phyloP scores from a whole-genome alignment of 2,797 vertebrate genomes.

The Netta rufina region DNA sequence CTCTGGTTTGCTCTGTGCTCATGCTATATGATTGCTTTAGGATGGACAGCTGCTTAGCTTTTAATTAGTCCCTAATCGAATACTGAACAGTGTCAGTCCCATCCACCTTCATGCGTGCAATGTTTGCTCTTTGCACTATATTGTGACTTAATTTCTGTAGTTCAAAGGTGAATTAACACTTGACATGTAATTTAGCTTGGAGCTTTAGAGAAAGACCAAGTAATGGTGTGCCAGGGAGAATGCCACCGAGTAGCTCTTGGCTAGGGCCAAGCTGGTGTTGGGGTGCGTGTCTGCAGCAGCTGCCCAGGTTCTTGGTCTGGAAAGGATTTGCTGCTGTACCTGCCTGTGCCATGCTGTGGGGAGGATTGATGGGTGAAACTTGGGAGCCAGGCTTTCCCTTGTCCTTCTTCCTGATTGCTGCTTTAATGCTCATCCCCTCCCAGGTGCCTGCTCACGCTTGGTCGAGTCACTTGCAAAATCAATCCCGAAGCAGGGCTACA shows the following conservation, averaged over 20 bases:
- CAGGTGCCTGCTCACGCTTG: constrained; percentile 8
- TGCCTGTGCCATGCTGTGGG: not conserved
- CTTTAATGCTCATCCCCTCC: constrained; percentile 7
- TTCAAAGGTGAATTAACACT: not conserved
- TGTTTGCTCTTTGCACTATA: not conserved
- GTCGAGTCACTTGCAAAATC: constrained; percentile 29
- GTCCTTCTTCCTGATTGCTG: constrained; percentile 9
- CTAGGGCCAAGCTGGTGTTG: not conserved
- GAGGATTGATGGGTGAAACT: constrained; percentile 26
- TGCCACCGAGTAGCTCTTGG: not conserved
- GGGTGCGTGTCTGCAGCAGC: not conserved
- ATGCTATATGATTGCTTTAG: not conserved
- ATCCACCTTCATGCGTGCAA: accelerated
- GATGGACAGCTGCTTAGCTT: not conserved
- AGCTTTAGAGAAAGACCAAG: not conserved
- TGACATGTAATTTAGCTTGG: not conserved
- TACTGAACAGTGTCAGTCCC: not conserved
- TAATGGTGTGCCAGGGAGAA: not conserved
- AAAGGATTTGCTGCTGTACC: not conserved
- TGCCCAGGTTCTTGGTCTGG: constrained; percentile 31
- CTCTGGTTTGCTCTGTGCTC: not conserved
- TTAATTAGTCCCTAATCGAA: not conserved
- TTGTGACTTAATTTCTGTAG: not conserved
- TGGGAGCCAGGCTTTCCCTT: not conserved
- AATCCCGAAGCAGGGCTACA: accelerated